Conservation (phyloP, 2,888 invertebrate genomes). For the Slavum lentiscoides region DNA sequence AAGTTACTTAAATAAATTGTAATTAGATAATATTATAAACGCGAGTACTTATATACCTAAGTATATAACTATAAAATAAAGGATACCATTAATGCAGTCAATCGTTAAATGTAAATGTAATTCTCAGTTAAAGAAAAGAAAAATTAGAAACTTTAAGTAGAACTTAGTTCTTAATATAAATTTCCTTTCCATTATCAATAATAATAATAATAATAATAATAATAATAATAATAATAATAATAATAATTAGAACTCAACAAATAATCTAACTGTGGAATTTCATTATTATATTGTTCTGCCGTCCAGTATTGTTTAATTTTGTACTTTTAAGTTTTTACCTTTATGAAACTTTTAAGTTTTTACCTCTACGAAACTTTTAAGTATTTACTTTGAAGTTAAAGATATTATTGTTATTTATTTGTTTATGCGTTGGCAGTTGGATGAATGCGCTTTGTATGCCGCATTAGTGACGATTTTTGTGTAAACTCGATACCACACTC, state of each 20-base stretch:
- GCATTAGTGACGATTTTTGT: slow-evolving; percentile 57
- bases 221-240: not conserved
- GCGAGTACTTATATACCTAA: slow-evolving; percentile 32
- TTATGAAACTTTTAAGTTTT: not conserved
- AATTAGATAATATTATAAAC: slow-evolving; percentile 31
- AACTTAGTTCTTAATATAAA: slow-evolving; percentile 30
- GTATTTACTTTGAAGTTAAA: not conserved
- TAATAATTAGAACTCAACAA: too few species aligned
- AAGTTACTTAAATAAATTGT: slow-evolving; percentile 31
- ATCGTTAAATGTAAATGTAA: slow-evolving; percentile 5
- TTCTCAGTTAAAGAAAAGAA: slow-evolving; percentile 4
- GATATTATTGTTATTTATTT: too few species aligned
- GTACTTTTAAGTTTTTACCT: not conserved
- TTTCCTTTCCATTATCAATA: not conserved
- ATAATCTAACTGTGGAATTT: not conserved
- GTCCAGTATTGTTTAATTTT: slow-evolving; percentile 1
- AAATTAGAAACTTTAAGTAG: slow-evolving; percentile 17
- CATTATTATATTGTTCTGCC: not conserved
- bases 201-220: slow-evolving; percentile 16
- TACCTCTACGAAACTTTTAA: not conserved
- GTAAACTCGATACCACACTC: slow-evolving; percentile 57
- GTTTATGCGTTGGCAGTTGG: slow-evolving; percentile 53
- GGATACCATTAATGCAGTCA: slow-evolving; percentile 38
- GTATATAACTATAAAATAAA: slow-evolving; percentile 24
- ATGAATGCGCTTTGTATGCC: slow-evolving; percentile 57